Percentiles rank a stretch among this genome's conserved stretches.
phyloP scores from a whole-genome alignment of 2,113 vertebrate genomes.

The Plestiodon gilberti region DNA sequence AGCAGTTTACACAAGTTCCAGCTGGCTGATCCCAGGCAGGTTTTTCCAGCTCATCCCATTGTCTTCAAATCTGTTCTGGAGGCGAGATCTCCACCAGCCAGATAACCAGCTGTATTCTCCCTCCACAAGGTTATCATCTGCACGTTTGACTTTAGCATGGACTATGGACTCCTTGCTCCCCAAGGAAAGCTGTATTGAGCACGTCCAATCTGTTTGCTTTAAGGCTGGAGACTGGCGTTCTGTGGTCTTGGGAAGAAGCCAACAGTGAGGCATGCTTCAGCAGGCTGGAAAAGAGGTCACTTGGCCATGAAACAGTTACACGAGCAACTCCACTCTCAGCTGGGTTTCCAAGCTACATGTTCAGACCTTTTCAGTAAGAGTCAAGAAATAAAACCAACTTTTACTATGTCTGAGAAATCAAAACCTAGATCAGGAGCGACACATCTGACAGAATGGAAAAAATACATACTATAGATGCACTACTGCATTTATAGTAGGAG shows the following conservation, averaged over 20 bases:
- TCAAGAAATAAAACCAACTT: neutral
- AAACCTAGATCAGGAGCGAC: neutral
- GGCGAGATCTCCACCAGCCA: neutral
- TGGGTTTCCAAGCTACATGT: neutral
- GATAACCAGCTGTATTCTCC: neutral
- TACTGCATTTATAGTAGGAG: neutral
- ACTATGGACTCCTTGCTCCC: neutral
- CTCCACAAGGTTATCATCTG: neutral
- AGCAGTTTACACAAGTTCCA: neutral
- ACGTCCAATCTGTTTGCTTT: neutral
- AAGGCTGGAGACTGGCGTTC: neutral
- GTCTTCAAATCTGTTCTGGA: neutral
- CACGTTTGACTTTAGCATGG: neutral
- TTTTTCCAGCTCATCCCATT: neutral
- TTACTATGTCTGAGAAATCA: neutral
- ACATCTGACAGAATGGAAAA: neutral
- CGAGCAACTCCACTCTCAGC: neutral
- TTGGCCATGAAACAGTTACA: neutral
- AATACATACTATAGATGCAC: neutral
- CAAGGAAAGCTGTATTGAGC: neutral
- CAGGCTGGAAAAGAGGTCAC: neutral
- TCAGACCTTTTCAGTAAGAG: neutral
- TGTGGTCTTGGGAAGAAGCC: neutral
- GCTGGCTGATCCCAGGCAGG: neutral
- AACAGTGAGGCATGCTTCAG: no score